Conservation (phyloP, 2,113 vertebrate species). For the Anguilla japonica region DNA sequence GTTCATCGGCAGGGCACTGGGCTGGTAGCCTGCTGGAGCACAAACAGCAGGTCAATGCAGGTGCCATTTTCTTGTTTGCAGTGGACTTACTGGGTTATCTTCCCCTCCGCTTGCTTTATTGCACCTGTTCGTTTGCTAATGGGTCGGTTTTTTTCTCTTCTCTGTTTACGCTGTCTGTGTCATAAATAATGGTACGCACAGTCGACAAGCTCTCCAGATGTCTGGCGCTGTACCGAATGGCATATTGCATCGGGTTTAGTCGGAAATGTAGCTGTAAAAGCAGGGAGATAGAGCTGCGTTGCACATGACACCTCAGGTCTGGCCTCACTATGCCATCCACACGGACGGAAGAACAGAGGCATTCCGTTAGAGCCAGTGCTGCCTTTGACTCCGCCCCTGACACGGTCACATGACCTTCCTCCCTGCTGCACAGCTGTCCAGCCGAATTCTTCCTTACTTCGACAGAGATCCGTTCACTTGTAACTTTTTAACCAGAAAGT, state of each 20-base stretch:
- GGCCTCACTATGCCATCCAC: not conserved
- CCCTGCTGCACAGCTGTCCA: not conserved
- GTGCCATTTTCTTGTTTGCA: conserved; percentile 17
- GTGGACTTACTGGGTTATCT: not conserved
- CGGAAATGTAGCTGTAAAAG: not conserved
- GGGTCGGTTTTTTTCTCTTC: not conserved
- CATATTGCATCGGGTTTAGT: not conserved
- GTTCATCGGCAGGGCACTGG: not conserved
- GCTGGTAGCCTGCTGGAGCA: not conserved
- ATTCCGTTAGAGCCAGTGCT: not conserved
- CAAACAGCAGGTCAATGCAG: conserved; percentile 3
- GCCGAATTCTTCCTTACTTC: not conserved
- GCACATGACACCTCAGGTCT: not conserved
- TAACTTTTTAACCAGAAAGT: too few relatives aligned
- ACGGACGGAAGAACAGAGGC: not conserved
- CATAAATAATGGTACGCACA: not conserved
- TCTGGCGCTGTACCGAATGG: not conserved
- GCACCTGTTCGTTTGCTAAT: not conserved
- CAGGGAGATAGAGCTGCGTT: not conserved
- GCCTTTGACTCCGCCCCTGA: not conserved
- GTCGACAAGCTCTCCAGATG: conserved; percentile 16
- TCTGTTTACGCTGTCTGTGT: not conserved
- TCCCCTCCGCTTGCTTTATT: not conserved
- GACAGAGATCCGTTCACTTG: not conserved
- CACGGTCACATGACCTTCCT: not conserved